These are phyloP conservation scores for Lepas anatifera DNA, from an alignment of 2,888 invertebrate genomes.

Conservation along the genomic window DNA sequence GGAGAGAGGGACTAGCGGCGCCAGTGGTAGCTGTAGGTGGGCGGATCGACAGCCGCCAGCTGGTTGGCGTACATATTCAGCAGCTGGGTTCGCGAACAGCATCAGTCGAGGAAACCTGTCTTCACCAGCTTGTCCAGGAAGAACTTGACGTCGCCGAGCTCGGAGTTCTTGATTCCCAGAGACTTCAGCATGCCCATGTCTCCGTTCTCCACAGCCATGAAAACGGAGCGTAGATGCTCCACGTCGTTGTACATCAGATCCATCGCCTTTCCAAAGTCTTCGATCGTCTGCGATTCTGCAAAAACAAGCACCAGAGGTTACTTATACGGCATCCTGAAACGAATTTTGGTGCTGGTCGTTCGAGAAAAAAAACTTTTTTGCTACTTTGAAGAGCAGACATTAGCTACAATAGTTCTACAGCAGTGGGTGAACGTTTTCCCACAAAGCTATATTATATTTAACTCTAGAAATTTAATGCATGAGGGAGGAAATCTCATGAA, in stretches of 20 bases:
- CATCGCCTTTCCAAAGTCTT: slow-evolving; percentile 80
- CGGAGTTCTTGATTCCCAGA: slow-evolving; percentile 87
- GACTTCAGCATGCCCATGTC: slow-evolving; percentile 88
- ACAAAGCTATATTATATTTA: too few species aligned
- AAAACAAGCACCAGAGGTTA: too few species aligned
- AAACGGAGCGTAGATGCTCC: slow-evolving; percentile 84
- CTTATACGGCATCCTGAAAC: too few species aligned
- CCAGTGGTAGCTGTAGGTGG: not conserved
- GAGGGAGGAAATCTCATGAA: too few species aligned
- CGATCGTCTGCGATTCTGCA: slow-evolving; percentile 85
- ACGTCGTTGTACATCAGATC: slow-evolving; percentile 65
- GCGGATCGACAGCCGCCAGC: not conserved
- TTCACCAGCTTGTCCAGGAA: slow-evolving; percentile 91
- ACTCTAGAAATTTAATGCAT: too few species aligned
- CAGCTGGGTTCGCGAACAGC: not conserved
- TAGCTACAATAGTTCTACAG: too few species aligned
- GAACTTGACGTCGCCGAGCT: slow-evolving; percentile 88
- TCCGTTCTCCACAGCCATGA: slow-evolving; percentile 91
- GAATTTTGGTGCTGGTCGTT: too few species aligned
- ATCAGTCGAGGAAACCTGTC: slow-evolving; percentile 82
- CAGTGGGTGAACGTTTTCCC: too few species aligned
- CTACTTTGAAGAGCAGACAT: too few species aligned
- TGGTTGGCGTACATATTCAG: not conserved
- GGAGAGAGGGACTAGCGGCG: not conserved
- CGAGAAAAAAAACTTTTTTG: too few species aligned